These are phyloP conservation scores for Pseudorectes ferrugineus DNA, from an alignment of 2,113 vertebrate species.

Conservation along the genomic window DNA sequence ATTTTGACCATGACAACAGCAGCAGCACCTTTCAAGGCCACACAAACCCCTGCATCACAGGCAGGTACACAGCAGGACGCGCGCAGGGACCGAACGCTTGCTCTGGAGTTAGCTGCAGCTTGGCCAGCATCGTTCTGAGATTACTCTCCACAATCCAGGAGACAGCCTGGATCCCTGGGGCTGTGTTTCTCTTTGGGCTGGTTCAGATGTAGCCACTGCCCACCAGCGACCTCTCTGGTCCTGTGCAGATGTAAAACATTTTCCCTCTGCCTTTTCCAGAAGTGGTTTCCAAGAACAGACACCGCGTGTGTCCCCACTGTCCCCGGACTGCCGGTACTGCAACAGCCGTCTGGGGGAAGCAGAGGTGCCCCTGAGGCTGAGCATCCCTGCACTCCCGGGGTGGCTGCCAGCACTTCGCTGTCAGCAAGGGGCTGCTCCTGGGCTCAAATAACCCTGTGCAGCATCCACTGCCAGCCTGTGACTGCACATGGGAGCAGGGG, in stretches of 20 bases:
- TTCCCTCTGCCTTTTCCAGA: background rate
- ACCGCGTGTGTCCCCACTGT: background rate
- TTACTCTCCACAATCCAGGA: background rate
- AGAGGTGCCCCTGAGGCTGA: background rate
- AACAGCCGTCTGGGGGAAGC: background rate
- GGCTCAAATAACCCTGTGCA: background rate
- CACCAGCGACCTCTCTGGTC: background rate
- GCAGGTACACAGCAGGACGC: fast-evolving
- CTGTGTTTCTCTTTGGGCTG: background rate
- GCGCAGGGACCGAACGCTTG: fast-evolving
- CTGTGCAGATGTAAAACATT: background rate
- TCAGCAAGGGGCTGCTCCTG: background rate
- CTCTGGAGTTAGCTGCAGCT: background rate
- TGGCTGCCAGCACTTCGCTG: background rate
- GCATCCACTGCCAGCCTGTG: background rate
- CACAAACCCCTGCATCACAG: background rate
- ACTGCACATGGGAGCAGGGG: background rate
- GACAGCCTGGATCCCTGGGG: background rate
- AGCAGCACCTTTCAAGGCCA: background rate
- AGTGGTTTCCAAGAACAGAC: background rate
- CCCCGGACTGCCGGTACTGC: background rate
- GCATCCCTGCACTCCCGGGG: background rate
- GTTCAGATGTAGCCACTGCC: background rate
- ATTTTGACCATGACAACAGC: fast-evolving
- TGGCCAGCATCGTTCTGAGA: fast-evolving